These are phyloP conservation scores for Phenganax marumi DNA, from an alignment of 92 coral and sea anemone genomes.

Conservation along the genomic window DNA sequence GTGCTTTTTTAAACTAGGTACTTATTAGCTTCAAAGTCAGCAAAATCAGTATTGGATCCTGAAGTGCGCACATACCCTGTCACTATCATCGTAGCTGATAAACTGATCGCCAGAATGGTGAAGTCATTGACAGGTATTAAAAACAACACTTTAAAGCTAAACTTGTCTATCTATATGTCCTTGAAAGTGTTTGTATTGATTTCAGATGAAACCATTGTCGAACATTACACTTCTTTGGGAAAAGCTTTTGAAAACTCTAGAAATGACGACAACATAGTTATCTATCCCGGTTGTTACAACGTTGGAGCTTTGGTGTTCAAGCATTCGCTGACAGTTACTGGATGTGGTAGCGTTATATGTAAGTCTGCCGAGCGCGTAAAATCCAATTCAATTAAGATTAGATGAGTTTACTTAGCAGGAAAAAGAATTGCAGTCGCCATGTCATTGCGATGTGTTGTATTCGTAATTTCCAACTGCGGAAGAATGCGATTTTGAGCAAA, in stretches of 20 bases:
- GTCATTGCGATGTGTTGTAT: no score
- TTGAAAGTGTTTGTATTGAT: not conserved
- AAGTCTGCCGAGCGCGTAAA: not conserved
- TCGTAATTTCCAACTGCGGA: no score
- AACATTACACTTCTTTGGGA: slow-evolving; percentile 65
- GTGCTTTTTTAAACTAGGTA: slow-evolving; percentile 11
- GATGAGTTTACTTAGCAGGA: no score
- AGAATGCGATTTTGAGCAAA: not conserved
- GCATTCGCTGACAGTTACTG: slow-evolving; percentile 67
- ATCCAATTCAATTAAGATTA: not conserved
- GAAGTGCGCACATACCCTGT: slow-evolving; percentile 46
- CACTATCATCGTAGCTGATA: slow-evolving; percentile 70
- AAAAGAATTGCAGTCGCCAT: no score
- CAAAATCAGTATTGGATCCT: not conserved
- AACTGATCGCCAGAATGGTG: slow-evolving; percentile 70
- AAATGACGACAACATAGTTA: slow-evolving; percentile 68
- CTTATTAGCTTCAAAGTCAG: not conserved
- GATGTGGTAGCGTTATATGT: slow-evolving; percentile 59
- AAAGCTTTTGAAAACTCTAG: slow-evolving; percentile 51
- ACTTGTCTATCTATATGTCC: not conserved
- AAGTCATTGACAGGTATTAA: slow-evolving; percentile 69
- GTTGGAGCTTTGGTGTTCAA: slow-evolving; percentile 59
- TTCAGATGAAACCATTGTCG: slow-evolving; percentile 71
- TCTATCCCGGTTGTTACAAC: slow-evolving; percentile 73
- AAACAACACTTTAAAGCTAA: not conserved